phyloP scores from a whole-genome alignment of 2,888 invertebrate genomes.

The Agrotis puta region DNA sequence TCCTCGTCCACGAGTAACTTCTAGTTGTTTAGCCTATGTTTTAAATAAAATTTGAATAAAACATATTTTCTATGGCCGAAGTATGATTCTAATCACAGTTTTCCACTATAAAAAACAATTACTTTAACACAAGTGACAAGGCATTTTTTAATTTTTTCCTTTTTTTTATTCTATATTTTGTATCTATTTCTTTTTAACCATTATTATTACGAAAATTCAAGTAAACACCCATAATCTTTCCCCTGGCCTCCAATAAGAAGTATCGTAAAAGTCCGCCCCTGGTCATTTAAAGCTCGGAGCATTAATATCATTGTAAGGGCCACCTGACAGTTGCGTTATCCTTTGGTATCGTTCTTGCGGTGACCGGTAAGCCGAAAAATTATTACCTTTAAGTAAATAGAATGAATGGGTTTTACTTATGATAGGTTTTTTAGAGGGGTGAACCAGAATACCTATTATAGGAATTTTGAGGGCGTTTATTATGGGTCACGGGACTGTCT shows the following conservation, averaged over 20 bases:
- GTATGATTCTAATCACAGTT: too few relatives aligned
- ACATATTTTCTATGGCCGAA: too few relatives aligned
- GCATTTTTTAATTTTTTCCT: too few relatives aligned
- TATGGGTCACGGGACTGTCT: too few relatives aligned
- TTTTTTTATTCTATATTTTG: too few relatives aligned
- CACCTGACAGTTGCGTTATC: conserved; percentile 81
- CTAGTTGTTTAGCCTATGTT: not conserved
- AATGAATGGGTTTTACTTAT: conserved; percentile 69
- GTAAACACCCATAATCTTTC: conserved; percentile 50
- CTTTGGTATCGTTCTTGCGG: conserved; percentile 74
- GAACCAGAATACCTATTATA: not conserved
- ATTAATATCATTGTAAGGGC: conserved; percentile 82
- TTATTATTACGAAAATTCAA: conserved; percentile 35
- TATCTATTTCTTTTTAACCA: not conserved
- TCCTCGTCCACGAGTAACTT: not conserved
- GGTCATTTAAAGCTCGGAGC: conserved; percentile 65
- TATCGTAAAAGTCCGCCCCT: conserved; percentile 66
- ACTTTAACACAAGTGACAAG: too few relatives aligned
- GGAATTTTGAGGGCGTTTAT: not conserved
- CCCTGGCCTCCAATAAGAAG: conserved; percentile 47
- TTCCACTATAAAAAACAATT: too few relatives aligned
- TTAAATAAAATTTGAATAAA: too few relatives aligned
- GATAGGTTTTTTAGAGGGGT: conserved; percentile 21
- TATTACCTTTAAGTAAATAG: conserved; percentile 76
- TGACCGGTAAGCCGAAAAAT: conserved; percentile 78